Evolutionary conservation across 2,797 vertebrate species (phyloP).

Genomic region (Rhadinocentrus ornatus): DNA sequence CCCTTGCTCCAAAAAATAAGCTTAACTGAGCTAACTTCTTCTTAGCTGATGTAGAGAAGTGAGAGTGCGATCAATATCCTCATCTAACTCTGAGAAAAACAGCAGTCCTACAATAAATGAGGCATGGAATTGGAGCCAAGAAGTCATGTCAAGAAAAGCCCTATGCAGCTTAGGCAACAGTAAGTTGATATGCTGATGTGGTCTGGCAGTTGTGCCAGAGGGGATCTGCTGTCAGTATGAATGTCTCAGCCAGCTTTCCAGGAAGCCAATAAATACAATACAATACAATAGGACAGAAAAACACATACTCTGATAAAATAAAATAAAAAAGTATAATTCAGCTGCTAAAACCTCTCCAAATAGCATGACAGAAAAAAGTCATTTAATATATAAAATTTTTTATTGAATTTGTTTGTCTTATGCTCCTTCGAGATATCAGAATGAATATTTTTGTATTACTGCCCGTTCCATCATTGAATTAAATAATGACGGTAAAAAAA

Average conservation of each 20-base stretch:
- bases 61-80: neutral
- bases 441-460: constrained; percentile 28
- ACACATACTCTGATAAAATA: constrained; percentile 4
- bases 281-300: constrained; percentile 5
- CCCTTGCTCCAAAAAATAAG: neutral
- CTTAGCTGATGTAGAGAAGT: neutral
- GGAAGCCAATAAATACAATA: constrained; percentile 19
- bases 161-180: constrained; percentile 23
- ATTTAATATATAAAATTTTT: constrained; percentile 8
- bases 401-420: constrained; percentile 35
- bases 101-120: constrained; percentile 12
- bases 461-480: neutral
- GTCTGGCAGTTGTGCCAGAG: constrained; percentile 53
- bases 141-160: constrained; percentile 18
- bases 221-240: constrained; percentile 53
- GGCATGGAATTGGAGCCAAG: constrained; percentile 8
- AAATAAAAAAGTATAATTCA: neutral
- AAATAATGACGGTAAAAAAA: constrained; percentile 1
- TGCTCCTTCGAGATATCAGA: constrained; percentile 30
- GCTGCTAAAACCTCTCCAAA: too few relatives aligned
- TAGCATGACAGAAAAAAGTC: neutral
- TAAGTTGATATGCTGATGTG: constrained; percentile 48
- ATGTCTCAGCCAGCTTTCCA: constrained; percentile 34
- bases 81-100: constrained; percentile 5
- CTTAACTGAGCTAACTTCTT: neutral